Evolutionary conservation across 2,888 invertebrate genomes (phyloP).

Genomic region (Phyllotreta cruciferae): DNA sequence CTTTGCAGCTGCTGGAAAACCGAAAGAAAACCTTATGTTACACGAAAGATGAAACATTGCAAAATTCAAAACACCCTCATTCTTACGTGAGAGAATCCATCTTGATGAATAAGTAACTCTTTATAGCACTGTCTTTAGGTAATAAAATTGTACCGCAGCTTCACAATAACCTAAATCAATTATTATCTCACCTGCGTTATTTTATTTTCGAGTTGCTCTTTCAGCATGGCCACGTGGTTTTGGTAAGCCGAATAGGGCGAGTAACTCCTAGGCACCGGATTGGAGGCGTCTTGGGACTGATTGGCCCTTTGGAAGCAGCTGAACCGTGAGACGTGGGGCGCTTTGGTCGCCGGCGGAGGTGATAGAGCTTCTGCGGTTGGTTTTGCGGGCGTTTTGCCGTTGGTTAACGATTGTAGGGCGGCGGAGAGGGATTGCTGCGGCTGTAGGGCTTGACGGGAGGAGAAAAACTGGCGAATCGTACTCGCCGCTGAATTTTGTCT

Average conservation of each 20-base stretch:
- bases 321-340: slow-evolving; percentile 50
- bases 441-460: slow-evolving; percentile 46
- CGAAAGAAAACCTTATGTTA: slow-evolving; percentile 2
- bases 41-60: background rate
- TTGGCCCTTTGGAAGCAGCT: slow-evolving; percentile 52
- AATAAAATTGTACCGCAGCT: too few species aligned
- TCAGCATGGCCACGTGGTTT: slow-evolving; percentile 49
- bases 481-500: slow-evolving; percentile 48
- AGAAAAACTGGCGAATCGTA: slow-evolving; percentile 50
- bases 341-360: slow-evolving; percentile 27
- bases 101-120: too few species aligned
- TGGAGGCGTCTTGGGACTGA: slow-evolving; percentile 30
- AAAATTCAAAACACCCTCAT: background rate
- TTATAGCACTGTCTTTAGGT: too few species aligned
- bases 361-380: slow-evolving; percentile 20
- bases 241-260: slow-evolving; percentile 55
- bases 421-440: slow-evolving; percentile 36
- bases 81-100: background rate
- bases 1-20: slow-evolving; percentile 10
- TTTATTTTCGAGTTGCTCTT: slow-evolving; percentile 34
- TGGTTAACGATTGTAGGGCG: slow-evolving; percentile 25
- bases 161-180: too few species aligned
- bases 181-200: slow-evolving; percentile 28
- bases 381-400: slow-evolving; percentile 25
- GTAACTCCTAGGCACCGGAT: slow-evolving; percentile 47